Conservation (phyloP, 1,140 invertebrate genomes). For the Potamilus streckersoni region DNA sequence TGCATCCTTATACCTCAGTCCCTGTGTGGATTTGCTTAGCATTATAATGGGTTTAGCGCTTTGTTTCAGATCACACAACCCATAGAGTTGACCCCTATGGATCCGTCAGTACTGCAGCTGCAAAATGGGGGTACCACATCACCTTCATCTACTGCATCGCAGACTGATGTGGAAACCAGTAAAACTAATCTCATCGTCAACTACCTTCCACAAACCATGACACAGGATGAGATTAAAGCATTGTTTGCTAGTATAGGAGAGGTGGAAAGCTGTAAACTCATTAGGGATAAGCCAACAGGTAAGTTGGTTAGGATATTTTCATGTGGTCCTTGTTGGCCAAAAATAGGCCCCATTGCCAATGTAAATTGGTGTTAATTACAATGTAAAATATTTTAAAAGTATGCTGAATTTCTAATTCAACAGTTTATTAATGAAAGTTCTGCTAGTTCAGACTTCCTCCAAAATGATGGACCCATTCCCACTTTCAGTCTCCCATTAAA, state of each 20-base stretch:
- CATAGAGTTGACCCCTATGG: conserved; percentile 39
- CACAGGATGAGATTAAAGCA: conserved; percentile 97
- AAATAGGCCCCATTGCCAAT: no score
- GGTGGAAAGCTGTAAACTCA: conserved; percentile 99
- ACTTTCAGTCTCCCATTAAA: no score
- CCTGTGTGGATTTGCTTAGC: background rate
- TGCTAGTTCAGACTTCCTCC: no score
- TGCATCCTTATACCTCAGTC: no score
- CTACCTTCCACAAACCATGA: conserved; percentile 99
- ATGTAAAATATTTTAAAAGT: no score
- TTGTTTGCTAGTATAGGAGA: conserved; percentile 98
- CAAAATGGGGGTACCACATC: conserved; percentile 57
- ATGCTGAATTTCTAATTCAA: no score
- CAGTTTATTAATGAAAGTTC: no score
- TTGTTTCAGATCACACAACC: conserved; percentile 38
- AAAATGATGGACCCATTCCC: no score
- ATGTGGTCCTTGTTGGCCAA: no score
- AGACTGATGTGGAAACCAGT: conserved; percentile 79
- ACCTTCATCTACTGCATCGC: conserved; percentile 50
- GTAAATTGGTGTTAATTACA: no score
- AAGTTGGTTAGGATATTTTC: conserved; percentile 41
- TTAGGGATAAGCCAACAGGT: conserved; percentile 98
- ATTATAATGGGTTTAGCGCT: background rate
- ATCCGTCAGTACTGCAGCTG: conserved; percentile 48
- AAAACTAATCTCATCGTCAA: conserved; percentile 99